These are phyloP conservation scores for Oreochromis spilurus DNA, from an alignment of 2,113 vertebrate species.

Conservation along the genomic window DNA sequence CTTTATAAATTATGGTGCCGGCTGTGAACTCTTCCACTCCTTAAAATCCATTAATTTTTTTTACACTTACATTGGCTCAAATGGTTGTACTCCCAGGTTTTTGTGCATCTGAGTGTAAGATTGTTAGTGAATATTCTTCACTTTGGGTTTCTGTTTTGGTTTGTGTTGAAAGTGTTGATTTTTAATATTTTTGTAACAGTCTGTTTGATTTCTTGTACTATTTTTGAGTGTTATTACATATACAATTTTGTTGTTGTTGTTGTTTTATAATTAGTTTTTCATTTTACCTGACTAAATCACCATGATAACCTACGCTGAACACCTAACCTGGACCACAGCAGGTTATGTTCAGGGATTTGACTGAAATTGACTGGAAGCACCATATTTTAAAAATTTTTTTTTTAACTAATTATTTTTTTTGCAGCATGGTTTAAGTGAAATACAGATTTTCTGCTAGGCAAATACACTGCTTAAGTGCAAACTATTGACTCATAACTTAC, in stretches of 20 bases:
- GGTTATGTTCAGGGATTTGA: background rate
- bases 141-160: background rate
- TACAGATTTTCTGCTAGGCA: background rate
- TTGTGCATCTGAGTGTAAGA: background rate
- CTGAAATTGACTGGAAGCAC: background rate
- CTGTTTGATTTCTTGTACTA: background rate
- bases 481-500: background rate
- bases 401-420: background rate
- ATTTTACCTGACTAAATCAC: background rate
- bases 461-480: background rate
- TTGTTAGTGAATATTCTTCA: background rate
- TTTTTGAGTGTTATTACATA: background rate
- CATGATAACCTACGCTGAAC: background rate
- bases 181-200: background rate
- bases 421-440: background rate
- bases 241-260: background rate
- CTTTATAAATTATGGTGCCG: background rate
- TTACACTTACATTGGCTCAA: background rate
- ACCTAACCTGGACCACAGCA: background rate
- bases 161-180: background rate
- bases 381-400: accelerated
- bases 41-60: background rate
- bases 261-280: background rate
- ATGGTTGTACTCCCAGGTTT: background rate
- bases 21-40: background rate